These are phyloP conservation scores for Coranthus polyacanthus DNA, from an alignment of 2,797 vertebrate genomes.

Conservation along the genomic window DNA sequence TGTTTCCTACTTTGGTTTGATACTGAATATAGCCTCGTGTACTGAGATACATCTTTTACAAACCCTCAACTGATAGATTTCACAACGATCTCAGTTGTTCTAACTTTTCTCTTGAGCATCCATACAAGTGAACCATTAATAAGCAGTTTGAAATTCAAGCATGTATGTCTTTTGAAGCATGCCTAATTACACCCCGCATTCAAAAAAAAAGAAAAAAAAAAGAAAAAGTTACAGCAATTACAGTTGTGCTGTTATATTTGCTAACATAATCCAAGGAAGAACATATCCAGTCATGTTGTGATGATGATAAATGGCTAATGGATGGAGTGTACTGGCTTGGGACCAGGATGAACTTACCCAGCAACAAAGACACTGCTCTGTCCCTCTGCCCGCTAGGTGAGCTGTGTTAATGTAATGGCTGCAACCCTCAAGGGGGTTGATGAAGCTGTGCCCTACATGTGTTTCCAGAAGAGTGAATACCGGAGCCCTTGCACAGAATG, in stretches of 20 bases:
- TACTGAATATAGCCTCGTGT: slow-evolving; percentile 14
- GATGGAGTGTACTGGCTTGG: slow-evolving; percentile 48
- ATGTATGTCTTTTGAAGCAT: slow-evolving; percentile 42
- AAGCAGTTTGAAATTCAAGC: slow-evolving; percentile 48
- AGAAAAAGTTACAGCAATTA: slow-evolving; percentile 24
- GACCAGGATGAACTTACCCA: slow-evolving; percentile 64
- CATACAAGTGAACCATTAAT: slow-evolving; percentile 39
- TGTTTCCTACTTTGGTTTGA: slow-evolving; percentile 19
- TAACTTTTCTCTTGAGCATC: slow-evolving; percentile 39
- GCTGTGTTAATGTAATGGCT: slow-evolving; percentile 77
- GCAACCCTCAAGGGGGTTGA: slow-evolving; percentile 69
- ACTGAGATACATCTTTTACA: slow-evolving; percentile 25
- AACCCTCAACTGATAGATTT: slow-evolving; percentile 39
- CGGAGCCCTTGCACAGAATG: slow-evolving; percentile 57
- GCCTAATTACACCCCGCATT: slow-evolving; percentile 35
- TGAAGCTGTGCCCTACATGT: slow-evolving; percentile 76
- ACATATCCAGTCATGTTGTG: slow-evolving; percentile 31
- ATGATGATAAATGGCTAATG: slow-evolving; percentile 54
- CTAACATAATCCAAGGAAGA: slow-evolving; percentile 40
- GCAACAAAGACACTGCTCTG: slow-evolving; percentile 65
- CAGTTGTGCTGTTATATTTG: slow-evolving; percentile 36
- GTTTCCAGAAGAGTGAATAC: slow-evolving; percentile 76
- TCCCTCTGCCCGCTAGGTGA: slow-evolving; percentile 72
- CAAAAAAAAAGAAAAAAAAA: too few species aligned
- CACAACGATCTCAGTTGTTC: slow-evolving; percentile 30